phyloP scores from a whole-genome alignment of 1,140 invertebrate genomes.

The Cotesia chilonis region DNA sequence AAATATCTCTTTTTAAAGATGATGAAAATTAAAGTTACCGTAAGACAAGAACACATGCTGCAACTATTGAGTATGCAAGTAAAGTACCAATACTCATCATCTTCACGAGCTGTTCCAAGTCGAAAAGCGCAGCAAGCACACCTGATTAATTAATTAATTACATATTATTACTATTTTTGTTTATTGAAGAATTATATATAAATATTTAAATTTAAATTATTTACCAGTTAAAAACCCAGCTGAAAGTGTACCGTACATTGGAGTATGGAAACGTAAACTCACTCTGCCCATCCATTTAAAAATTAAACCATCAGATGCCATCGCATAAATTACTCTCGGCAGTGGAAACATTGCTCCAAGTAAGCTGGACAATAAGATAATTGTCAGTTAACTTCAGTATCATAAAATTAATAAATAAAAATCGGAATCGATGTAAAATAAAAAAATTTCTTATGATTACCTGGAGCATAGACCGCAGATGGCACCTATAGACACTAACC shows the following conservation, averaged over 20 bases:
- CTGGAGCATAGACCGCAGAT: constrained; percentile 77
- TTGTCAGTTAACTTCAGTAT: no score
- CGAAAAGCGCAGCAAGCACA: constrained; percentile 78
- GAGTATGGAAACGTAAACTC: constrained; percentile 77
- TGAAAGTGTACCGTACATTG: constrained; percentile 80
- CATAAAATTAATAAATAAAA: background rate
- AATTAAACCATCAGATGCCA: constrained; percentile 84
- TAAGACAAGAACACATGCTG: constrained; percentile 79
- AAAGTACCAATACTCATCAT: constrained; percentile 91
- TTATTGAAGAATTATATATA: background rate
- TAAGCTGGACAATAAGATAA: constrained; percentile 67
- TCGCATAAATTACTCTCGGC: constrained; percentile 86
- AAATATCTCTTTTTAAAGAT: background rate
- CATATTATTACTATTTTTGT: background rate
- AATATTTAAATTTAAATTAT: background rate
- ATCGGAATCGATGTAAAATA: constrained; percentile 12
- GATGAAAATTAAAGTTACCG: constrained; percentile 59
- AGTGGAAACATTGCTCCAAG: constrained; percentile 88
- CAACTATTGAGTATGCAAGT: constrained; percentile 84
- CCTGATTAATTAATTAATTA: constrained; percentile 58
- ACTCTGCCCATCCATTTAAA: constrained; percentile 79
- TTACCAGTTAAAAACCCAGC: constrained; percentile 79
- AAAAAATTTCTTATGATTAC: constrained; percentile 53
- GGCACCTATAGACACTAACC: constrained; percentile 81
- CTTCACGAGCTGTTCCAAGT: constrained; percentile 77